Percentiles rank a stretch among this genome's conserved stretches.
Conservation (phyloP, 2,797 vertebrate genomes). For the Enteromius afrohamiltoni region DNA sequence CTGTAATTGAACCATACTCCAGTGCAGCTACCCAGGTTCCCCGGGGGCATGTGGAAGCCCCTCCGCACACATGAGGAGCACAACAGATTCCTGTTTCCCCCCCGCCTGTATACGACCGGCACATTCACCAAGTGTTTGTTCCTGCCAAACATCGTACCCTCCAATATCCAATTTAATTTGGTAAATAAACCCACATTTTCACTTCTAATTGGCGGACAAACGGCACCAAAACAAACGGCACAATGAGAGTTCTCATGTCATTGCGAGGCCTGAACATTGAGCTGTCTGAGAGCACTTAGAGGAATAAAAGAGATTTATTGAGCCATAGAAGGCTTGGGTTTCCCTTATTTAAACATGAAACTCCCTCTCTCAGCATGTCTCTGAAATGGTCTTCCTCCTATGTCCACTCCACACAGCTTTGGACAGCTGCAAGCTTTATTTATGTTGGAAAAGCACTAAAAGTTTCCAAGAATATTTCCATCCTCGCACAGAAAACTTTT, state of each 20-base stretch:
- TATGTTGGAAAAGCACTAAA: slow-evolving; percentile 65
- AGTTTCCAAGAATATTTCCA: slow-evolving; percentile 66
- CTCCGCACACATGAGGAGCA: slow-evolving; percentile 35
- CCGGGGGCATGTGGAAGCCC: slow-evolving; percentile 33
- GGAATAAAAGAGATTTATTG: slow-evolving; percentile 66
- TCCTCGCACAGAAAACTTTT: slow-evolving; percentile 61
- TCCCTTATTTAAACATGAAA: slow-evolving; percentile 67
- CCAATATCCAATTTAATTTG: slow-evolving; percentile 53
- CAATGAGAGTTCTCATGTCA: slow-evolving; percentile 55
- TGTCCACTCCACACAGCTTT: slow-evolving; percentile 65
- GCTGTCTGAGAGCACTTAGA: slow-evolving; percentile 62
- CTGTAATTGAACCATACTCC: slow-evolving; percentile 55
- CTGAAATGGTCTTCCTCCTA: slow-evolving; percentile 61
- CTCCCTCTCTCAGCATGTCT: slow-evolving; percentile 60
- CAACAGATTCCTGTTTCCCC: slow-evolving; percentile 51
- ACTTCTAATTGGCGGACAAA: slow-evolving; percentile 57
- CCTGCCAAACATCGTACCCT: slow-evolving; percentile 53
- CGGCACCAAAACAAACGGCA: slow-evolving; percentile 47
- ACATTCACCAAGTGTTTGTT: slow-evolving; percentile 52
- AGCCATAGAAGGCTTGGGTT: slow-evolving; percentile 47
- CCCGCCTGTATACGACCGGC: slow-evolving; percentile 30
- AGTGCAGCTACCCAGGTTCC: slow-evolving; percentile 32
- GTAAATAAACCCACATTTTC: slow-evolving; percentile 58
- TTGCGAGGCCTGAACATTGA: slow-evolving; percentile 42
- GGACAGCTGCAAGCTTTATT: slow-evolving; percentile 68